Base-by-base conservation (phyloP, 2,888 invertebrate species). In the Rugalucina vietnamica region DNA sequence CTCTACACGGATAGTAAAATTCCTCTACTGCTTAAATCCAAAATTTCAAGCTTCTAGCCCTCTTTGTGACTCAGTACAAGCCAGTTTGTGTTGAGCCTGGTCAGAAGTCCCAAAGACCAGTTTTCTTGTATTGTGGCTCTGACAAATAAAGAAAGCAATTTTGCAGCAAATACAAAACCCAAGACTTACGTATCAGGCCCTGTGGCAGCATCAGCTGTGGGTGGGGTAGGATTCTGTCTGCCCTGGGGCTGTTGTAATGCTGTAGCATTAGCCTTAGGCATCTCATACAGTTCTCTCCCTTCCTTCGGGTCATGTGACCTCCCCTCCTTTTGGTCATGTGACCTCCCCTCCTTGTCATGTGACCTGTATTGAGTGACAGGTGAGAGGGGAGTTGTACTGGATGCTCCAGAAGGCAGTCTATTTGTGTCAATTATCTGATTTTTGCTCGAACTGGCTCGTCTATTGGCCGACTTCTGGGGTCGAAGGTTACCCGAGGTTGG, bases 221-320 rank as follows among this genome's bases (percentile, higher is more conserved):
- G 76, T 43, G 29, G 75, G 37, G 43, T 76, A 37, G 43, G 39
- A 10, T n/a, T 5, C 21, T 37, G 72, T 39, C 14, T 34, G n/a
- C 27, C 18, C 24, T 27, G 39, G 36, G 24, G 27, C 57, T 37
- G 43, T 18, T 79, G 70, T 12, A 88, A 57, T n/a, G 84, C 36
- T 2, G 85, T 83, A 21, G 85, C 85, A 77, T 65, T 84, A n/a
- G 85, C 88, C 39, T 88, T 88, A 24, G 75, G 79, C 18, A 88
- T 57, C 36, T 88, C 85, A 0, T 84, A 70, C 4, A 81, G 34
- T 75, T 87, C 87, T 57, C 88, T 49, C 39, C 74, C 75, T 37
- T 85, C 85, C 29, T 57, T 71, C 43, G 49, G 73, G 24, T 85
- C 85, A 71, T 71, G 69, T 65, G 65, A 65, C 36, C 72, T 71